Percentiles rank a stretch among this genome's conserved stretches.
These are phyloP conservation scores for Nothobranchius kuhntae DNA, from an alignment of 2,113 vertebrate genomes.

Conservation along the genomic window DNA sequence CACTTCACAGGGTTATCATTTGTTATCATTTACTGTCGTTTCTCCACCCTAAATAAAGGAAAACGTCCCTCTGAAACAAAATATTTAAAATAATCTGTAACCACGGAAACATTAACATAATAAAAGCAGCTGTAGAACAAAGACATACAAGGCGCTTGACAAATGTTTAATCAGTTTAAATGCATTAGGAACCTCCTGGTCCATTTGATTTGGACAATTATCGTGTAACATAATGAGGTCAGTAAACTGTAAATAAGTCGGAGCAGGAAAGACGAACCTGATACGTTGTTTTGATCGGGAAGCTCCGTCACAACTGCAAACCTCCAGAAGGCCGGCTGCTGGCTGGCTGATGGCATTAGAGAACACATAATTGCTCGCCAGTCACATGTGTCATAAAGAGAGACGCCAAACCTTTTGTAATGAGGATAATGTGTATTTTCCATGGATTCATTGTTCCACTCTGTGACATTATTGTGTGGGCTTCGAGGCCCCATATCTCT, in stretches of 20 bases:
- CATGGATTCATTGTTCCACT: constrained; percentile 75
- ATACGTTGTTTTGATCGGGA: constrained; percentile 61
- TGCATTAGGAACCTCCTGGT: constrained; percentile 28
- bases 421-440: constrained; percentile 78
- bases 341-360: constrained; percentile 67
- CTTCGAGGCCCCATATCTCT: constrained; percentile 59
- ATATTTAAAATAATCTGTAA: constrained; percentile 65
- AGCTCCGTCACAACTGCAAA: constrained; percentile 60
- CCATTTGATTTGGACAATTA: constrained; percentile 30
- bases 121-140: constrained; percentile 54
- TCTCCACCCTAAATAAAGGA: not conserved
- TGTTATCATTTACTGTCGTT: constrained; percentile 12
- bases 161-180: constrained; percentile 38
- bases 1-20: not conserved
- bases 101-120: constrained; percentile 66
- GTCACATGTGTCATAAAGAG: constrained; percentile 75
- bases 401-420: constrained; percentile 72
- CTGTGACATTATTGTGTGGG: constrained; percentile 62
- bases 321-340: constrained; percentile 52
- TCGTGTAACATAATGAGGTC: constrained; percentile 31
- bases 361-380: constrained; percentile 73
- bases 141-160: constrained; percentile 28
- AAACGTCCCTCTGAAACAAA: constrained; percentile 10
- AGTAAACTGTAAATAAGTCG: constrained; percentile 9
- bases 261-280: constrained; percentile 26